A percentile compares a stretch with the other conserved stretches of the same genome.
These are phyloP conservation scores for Orchesellides sinensis DNA, from an alignment of 2,888 invertebrate species.

Conservation along the genomic window DNA sequence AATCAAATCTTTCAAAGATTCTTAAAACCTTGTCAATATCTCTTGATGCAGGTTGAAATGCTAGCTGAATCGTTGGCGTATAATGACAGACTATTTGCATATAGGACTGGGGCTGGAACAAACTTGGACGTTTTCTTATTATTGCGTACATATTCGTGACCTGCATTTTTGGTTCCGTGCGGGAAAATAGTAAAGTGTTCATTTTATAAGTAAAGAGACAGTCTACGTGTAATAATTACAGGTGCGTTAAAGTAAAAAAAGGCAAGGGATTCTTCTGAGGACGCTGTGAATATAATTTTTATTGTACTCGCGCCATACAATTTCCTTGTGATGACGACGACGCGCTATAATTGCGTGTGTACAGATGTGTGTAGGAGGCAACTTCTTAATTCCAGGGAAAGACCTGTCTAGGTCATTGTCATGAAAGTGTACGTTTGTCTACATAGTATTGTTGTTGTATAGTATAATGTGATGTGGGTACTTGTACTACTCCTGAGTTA, in stretches of 20 bases:
- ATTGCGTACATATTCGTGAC: too few species aligned
- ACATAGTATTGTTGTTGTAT: neutral
- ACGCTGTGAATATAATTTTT: neutral
- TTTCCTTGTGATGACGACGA: slow-evolving; percentile 5
- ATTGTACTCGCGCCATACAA: neutral
- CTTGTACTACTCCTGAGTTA: slow-evolving; percentile 14
- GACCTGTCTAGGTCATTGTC: slow-evolving; percentile 63
- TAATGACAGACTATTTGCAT: too few species aligned
- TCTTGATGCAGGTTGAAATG: too few species aligned
- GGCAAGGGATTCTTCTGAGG: neutral
- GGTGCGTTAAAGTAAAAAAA: neutral
- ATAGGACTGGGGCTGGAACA: too few species aligned
- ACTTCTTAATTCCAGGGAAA: slow-evolving; percentile 31
- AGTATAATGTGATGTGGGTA: too few species aligned
- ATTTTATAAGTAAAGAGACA: too few species aligned
- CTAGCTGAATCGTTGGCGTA: too few species aligned
- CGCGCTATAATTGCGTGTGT: slow-evolving; percentile 22
- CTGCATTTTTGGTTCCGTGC: neutral
- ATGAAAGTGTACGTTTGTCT: slow-evolving; percentile 29
- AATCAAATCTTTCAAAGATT: slow-evolving; percentile 9
- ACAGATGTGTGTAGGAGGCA: neutral
- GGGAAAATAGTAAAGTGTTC: neutral
- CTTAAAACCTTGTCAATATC: neutral
- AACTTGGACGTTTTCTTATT: too few species aligned
- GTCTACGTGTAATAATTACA: too few species aligned